Evolutionary conservation across 1,140 invertebrate genomes (phyloP), one percentile per base, ranked within the genome.

Genomic region (Atta texana): DNA sequence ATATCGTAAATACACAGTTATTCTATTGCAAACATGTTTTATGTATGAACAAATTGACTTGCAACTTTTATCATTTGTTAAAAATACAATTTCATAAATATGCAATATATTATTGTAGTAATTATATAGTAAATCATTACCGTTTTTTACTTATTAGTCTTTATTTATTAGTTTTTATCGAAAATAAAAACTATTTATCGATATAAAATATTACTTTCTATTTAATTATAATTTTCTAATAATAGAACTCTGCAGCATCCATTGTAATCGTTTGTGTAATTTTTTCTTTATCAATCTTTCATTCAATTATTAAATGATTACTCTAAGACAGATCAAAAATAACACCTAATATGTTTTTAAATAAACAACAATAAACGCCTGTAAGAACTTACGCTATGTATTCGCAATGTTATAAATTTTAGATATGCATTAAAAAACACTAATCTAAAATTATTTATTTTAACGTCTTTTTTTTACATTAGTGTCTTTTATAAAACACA

Each of bases 61-160:
- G n/a, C 16, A 77, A 57, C 49, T 68, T 57, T 44, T 44, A 31
- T 5, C 6, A 68, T 68, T 63, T 77, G 5, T 51, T 31, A 64
- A 77, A 77, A 63, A 77, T 34, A 39, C 7, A 39, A 39, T 39
- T 39, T 78, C 7, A 51, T 31, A 63, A 77, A 49, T 77, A 44
- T 44, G 12, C 12, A 28, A 18, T 31, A 64, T 49, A 31, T 64
- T 44, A 24, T 24, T 24, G 24, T 24, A 63, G 16, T 7, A 49
- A 7, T 64, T 64, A 34, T 16, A 69, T 7, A 39, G 44, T 2
- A 49, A 77, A 49, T 63, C 0, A n/a, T 12, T 2, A 31, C 64
- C 8, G 51, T 63, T 77, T 44, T 53, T 16, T 34, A 34, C 0
- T 34, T 34, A 34, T 34, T 34, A 34, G 31, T 6, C 31, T 34